Conservation (phyloP, 1,140 invertebrate genomes). For the Rhagoletis zephyria region DNA sequence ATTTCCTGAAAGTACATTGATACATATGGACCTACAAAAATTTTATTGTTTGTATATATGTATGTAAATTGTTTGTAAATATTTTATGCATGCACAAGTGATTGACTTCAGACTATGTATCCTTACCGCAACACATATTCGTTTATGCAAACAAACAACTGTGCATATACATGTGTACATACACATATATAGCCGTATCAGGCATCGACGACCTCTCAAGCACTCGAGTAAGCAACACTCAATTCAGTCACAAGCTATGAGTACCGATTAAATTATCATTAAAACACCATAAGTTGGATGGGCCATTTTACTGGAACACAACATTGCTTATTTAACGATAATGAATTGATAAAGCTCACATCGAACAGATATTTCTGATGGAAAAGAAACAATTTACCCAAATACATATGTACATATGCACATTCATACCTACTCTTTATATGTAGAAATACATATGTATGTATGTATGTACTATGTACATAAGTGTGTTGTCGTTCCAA, state of each 20-base stretch:
- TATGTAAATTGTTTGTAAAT: too few species aligned
- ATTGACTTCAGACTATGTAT: not conserved
- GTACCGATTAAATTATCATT: not conserved
- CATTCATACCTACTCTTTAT: not conserved
- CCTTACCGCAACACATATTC: not conserved
- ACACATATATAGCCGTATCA: not conserved
- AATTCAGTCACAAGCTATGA: not conserved
- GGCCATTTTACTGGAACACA: slow-evolving; percentile 5
- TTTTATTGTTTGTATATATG: too few species aligned
- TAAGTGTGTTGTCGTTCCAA: not conserved
- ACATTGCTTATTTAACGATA: not conserved
- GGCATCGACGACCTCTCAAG: not conserved
- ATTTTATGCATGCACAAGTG: too few species aligned
- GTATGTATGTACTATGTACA: not conserved
- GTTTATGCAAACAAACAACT: too few species aligned
- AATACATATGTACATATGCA: not conserved
- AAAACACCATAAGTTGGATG: not conserved
- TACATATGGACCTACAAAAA: too few species aligned
- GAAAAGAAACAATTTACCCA: not conserved
- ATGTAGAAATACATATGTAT: not conserved
- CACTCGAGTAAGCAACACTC: not conserved
- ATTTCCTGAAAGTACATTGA: not conserved
- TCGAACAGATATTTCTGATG: not conserved
- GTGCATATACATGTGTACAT: not conserved
- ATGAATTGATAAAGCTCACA: slow-evolving; percentile 3